Evolutionary conservation across 1,140 invertebrate species (phyloP).

Genomic region (Dendroctonus ponderosae): DNA sequence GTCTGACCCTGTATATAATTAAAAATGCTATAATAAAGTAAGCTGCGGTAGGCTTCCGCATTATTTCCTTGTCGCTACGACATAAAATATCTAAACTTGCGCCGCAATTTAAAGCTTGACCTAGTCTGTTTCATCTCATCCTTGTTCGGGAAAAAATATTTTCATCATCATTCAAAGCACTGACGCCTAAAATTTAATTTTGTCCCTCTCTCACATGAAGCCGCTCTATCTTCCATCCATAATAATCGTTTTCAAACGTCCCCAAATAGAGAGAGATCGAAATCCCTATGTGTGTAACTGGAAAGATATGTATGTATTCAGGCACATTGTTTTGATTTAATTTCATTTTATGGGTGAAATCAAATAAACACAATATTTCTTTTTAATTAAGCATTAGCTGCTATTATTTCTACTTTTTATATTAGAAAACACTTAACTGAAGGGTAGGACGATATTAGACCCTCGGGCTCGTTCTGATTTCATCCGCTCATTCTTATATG

Average conservation of each 20-base stretch:
- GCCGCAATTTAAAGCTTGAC: too few relatives aligned
- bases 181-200: slow-evolving; percentile 21
- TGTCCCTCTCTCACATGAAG: slow-evolving; percentile 19
- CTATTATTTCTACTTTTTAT: slow-evolving; percentile 19
- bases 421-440: background rate
- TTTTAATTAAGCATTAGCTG: slow-evolving; percentile 24
- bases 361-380: slow-evolving; percentile 26
- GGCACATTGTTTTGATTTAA: slow-evolving; percentile 24
- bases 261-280: slow-evolving; percentile 14
- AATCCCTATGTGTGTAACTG: slow-evolving; percentile 10
- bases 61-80: too few relatives aligned
- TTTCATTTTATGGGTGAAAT: slow-evolving; percentile 26
- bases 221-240: slow-evolving; percentile 20
- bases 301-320: slow-evolving; percentile 14
- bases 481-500: too few relatives aligned
- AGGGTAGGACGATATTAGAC: slow-evolving; percentile 5
- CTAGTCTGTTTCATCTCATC: slow-evolving; percentile 2
- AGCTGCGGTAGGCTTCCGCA: too few relatives aligned
- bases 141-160: slow-evolving; percentile 10
- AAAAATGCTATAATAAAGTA: too few relatives aligned
- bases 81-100: too few relatives aligned
- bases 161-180: slow-evolving; percentile 22
- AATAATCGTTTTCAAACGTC: slow-evolving; percentile 20
- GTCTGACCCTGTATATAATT: too few relatives aligned
- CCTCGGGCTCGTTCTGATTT: background rate